Percentiles rank a stretch among this genome's conserved stretches.
Conservation (phyloP, 2,113 vertebrate genomes). For the Myrmophylax atrothorax region DNA sequence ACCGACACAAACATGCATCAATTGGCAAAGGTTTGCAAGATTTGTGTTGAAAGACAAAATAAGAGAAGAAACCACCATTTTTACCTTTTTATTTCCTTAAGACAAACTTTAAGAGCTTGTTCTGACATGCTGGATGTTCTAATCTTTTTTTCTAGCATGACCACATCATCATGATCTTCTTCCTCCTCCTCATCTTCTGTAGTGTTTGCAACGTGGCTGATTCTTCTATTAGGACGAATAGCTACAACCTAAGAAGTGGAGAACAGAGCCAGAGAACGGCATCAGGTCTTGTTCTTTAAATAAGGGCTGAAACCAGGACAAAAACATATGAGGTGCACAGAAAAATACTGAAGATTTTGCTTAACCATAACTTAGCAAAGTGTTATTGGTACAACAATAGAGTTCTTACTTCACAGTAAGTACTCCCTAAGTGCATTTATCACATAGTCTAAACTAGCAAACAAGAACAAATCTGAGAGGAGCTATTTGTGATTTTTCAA, state of each 20-base stretch:
- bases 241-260: conserved; percentile 77
- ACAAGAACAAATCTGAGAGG: background rate
- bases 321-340: background rate
- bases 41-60: background rate
- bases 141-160: conserved; percentile 88
- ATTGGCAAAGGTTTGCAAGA: background rate
- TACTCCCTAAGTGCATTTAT: background rate
- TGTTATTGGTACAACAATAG: background rate
- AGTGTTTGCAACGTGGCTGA: conserved; percentile 77
- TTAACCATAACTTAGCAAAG: background rate
- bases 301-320: background rate
- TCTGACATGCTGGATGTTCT: conserved; percentile 89
- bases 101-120: conserved; percentile 88
- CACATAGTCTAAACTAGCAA: background rate
- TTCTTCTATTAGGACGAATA: conserved; percentile 81
- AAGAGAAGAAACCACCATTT: background rate
- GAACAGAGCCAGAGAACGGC: background rate
- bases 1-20: background rate
- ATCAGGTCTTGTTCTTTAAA: background rate
- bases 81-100: conserved; percentile 94
- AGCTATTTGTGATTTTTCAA: background rate
- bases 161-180: conserved; percentile 88
- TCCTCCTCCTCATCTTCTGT: conserved; percentile 86
- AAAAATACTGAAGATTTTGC: background rate
- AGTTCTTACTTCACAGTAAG: background rate